These are phyloP conservation scores for Sinotaia quadrata DNA, from an alignment of 2,888 invertebrate genomes.

Conservation along the genomic window DNA sequence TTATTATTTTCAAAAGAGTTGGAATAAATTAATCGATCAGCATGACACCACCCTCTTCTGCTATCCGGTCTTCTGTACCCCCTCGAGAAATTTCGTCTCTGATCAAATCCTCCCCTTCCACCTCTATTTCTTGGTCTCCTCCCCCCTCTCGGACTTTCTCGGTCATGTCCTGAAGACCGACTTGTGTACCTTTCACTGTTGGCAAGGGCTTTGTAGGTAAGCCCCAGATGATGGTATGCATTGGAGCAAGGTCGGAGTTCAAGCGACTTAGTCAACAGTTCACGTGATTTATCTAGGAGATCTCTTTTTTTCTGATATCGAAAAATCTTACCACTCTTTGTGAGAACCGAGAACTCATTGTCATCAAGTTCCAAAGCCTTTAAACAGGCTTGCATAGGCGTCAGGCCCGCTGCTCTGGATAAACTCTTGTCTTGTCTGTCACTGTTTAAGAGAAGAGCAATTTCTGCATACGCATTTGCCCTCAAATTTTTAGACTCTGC, in stretches of 20 bases:
- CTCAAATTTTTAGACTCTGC: background rate
- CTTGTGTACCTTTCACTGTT: background rate
- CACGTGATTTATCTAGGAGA: background rate
- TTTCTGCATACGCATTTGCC: constrained; percentile 17
- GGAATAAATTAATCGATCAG: too few species aligned
- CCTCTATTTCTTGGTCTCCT: background rate
- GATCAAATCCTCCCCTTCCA: too few species aligned
- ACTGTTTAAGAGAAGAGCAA: constrained; percentile 4
- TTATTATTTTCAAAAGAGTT: too few species aligned
- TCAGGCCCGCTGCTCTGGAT: background rate
- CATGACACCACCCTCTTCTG: too few species aligned
- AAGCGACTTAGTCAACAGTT: constrained; percentile 8
- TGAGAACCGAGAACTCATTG: constrained; percentile 9
- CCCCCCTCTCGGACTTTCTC: constrained; percentile 4
- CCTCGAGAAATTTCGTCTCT: too few species aligned
- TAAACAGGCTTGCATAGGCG: background rate
- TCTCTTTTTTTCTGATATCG: constrained; percentile 1
- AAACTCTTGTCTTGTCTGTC: background rate
- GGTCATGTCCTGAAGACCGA: constrained; percentile 6
- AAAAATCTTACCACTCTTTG: constrained; percentile 11
- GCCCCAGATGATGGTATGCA: constrained; percentile 14
- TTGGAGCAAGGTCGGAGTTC: background rate
- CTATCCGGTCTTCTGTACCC: too few species aligned
- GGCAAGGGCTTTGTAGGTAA: constrained; percentile 15
- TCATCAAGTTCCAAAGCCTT: constrained; percentile 2